Percentiles rank a stretch among this genome's conserved stretches.
phyloP scores from a whole-genome alignment of 2,113 vertebrate species.

The Steatornis caripensis region DNA sequence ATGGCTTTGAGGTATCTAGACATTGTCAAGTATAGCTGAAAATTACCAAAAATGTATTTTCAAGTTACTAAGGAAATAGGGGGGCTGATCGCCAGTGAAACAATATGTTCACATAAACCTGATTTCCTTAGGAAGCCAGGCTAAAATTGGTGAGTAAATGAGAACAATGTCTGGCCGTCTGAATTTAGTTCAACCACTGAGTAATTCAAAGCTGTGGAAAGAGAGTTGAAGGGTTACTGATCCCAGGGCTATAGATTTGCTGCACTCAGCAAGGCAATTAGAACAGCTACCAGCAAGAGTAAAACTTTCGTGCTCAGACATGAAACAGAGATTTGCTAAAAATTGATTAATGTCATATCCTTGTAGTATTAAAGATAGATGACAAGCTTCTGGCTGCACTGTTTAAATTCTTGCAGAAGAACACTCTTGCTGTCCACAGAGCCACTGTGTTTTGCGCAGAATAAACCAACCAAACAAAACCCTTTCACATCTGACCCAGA shows the following conservation, averaged over 20 bases:
- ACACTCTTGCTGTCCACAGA: not conserved
- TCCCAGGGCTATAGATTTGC: not conserved
- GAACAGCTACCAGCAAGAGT: conserved; percentile 21
- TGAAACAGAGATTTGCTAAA: conserved; percentile 38
- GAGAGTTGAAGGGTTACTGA: not conserved
- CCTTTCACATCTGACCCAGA: not conserved
- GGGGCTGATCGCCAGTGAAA: not conserved
- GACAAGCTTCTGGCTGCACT: not conserved
- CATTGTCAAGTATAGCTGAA: not conserved
- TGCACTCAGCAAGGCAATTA: conserved; percentile 9
- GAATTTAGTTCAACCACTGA: not conserved
- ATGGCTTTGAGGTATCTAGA: not conserved
- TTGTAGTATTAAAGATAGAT: conserved; percentile 9
- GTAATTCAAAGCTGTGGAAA: not conserved
- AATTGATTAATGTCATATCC: conserved; percentile 35
- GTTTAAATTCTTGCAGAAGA: not conserved
- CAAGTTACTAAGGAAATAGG: not conserved
- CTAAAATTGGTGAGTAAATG: not conserved
- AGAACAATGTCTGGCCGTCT: not conserved
- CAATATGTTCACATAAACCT: not conserved
- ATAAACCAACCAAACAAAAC: not conserved
- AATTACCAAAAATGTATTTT: not conserved
- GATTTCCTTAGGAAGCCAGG: not conserved
- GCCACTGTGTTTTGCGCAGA: not conserved
- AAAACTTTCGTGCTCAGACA: conserved; percentile 19